Evolutionary conservation across 2,797 vertebrate genomes (phyloP).

Genomic region (Myoxocephalus aenaeus): DNA sequence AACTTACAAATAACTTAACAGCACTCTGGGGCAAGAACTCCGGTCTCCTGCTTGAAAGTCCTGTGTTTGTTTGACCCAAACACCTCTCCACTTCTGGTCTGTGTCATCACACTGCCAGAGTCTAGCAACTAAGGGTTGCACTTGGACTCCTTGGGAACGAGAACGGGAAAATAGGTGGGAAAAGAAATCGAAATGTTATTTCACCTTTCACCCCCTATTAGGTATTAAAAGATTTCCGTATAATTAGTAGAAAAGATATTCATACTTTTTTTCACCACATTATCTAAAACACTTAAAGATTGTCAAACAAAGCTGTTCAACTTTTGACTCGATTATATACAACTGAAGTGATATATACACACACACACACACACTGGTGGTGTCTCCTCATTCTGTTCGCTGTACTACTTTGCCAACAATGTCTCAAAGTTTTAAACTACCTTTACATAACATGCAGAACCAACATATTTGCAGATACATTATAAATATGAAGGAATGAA

Average conservation of each 20-base stretch:
- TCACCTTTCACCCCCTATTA: neutral
- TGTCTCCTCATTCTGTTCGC: neutral
- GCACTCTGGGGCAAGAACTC: too few relatives aligned
- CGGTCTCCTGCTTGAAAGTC: too few relatives aligned
- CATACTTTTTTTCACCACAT: neutral
- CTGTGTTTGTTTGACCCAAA: too few relatives aligned
- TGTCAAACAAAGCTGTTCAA: neutral
- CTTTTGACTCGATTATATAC: neutral
- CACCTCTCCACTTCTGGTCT: neutral
- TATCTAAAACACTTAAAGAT: neutral
- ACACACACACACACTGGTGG: neutral
- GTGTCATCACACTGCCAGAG: neutral
- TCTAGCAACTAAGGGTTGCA: too few relatives aligned
- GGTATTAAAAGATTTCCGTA: neutral
- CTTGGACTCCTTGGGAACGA: neutral
- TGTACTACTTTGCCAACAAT: neutral
- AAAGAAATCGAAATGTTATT: neutral
- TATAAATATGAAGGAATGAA: neutral
- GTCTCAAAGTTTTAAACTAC: neutral
- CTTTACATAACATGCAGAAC: neutral
- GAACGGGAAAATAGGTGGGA: neutral
- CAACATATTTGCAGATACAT: neutral
- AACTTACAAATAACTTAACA: too few relatives aligned
- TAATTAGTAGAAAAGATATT: neutral
- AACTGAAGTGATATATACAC: too few relatives aligned